A percentile compares a stretch with the other conserved stretches of the same genome.
phyloP scores from a whole-genome alignment of 2,797 vertebrate species.

The Acanthurus lineatus region DNA sequence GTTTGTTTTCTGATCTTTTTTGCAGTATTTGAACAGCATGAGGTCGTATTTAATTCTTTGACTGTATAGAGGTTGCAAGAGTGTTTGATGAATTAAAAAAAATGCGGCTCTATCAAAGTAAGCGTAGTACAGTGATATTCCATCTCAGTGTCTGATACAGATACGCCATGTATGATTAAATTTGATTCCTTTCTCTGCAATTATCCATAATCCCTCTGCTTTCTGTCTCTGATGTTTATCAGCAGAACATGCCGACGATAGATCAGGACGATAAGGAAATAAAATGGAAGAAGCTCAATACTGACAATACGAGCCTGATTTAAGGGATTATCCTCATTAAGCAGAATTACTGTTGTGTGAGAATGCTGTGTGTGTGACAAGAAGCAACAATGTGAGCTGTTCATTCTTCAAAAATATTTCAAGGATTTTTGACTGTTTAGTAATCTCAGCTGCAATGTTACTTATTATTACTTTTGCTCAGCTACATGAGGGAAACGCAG shows the following conservation, averaged over 20 bases:
- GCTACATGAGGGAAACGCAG: background rate
- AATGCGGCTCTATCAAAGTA: slow-evolving; percentile 23
- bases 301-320: slow-evolving; percentile 64
- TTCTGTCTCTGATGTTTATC: slow-evolving; percentile 71
- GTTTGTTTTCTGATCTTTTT: background rate
- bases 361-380: slow-evolving; percentile 47
- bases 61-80: background rate
- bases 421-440: slow-evolving; percentile 28
- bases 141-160: slow-evolving; percentile 33
- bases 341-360: slow-evolving; percentile 61
- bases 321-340: slow-evolving; percentile 78
- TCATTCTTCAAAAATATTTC: slow-evolving; percentile 19
- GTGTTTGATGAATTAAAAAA: slow-evolving; percentile 1
- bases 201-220: slow-evolving; percentile 65
- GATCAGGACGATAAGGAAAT: slow-evolving; percentile 67
- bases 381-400: slow-evolving; percentile 30
- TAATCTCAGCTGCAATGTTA: background rate
- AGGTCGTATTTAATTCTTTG: background rate
- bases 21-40: background rate
- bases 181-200: slow-evolving; percentile 60
- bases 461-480: background rate
- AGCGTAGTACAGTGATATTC: slow-evolving; percentile 25
- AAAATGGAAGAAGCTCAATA: slow-evolving; percentile 60
- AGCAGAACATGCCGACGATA: slow-evolving; percentile 58
- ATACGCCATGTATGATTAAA: slow-evolving; percentile 65